Conservation (phyloP, 2,113 vertebrate species). For the Alces alces region DNA sequence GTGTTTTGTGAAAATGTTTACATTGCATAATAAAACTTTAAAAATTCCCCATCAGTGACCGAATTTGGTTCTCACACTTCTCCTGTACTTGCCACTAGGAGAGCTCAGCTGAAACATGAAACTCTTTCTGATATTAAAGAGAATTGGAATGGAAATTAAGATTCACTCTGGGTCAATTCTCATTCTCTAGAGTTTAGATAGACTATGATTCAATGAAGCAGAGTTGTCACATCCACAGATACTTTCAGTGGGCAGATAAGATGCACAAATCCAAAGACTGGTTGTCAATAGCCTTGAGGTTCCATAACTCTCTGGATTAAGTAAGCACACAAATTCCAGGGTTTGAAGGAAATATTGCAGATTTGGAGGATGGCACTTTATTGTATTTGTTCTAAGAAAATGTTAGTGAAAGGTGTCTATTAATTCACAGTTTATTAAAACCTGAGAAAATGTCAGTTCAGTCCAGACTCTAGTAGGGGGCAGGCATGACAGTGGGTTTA, state of each 20-base stretch:
- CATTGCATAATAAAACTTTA: not conserved
- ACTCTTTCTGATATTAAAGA: not conserved
- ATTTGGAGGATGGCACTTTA: not conserved
- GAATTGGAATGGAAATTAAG: not conserved
- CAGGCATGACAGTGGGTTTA: not conserved
- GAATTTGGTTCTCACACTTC: not conserved
- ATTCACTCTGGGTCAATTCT: not conserved
- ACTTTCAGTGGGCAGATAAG: not conserved
- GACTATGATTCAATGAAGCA: not conserved
- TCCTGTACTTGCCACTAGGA: not conserved
- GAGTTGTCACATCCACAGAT: not conserved
- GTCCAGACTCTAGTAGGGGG: not conserved
- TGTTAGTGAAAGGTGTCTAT: not conserved
- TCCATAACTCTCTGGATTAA: not conserved
- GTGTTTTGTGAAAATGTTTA: not conserved
- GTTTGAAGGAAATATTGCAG: not conserved
- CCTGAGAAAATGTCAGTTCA: not conserved
- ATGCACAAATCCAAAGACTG: not conserved
- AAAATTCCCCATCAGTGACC: not conserved
- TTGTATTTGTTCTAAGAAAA: not conserved
- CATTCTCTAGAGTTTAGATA: not conserved
- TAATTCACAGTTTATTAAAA: not conserved
- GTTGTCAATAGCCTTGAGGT: accelerated
- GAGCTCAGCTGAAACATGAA: not conserved
- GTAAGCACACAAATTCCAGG: not conserved